These are phyloP conservation scores for Solenopsis invicta DNA, from an alignment of 1,140 invertebrate species.

Conservation along the genomic window DNA sequence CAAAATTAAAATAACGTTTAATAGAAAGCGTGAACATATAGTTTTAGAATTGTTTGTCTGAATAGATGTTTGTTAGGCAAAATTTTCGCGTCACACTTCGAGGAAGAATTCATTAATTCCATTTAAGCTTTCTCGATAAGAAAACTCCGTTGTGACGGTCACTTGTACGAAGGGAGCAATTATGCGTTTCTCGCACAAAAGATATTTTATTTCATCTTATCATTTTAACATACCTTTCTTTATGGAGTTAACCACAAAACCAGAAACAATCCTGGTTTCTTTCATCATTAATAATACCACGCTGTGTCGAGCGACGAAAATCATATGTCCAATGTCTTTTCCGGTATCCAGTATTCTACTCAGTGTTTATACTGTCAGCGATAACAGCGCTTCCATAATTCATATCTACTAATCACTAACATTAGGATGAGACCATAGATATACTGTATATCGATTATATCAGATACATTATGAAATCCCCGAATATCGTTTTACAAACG, in stretches of 20 bases:
- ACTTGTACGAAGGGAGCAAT: not conserved
- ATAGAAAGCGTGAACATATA: not conserved
- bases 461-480: constrained; percentile 12
- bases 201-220: constrained; percentile 32
- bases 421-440: constrained; percentile 57
- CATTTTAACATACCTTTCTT: constrained; percentile 48
- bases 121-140: constrained; percentile 4
- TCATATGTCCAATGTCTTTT: constrained; percentile 56
- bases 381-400: constrained; percentile 76
- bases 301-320: constrained; percentile 14
- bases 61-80: constrained; percentile 4
- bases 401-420: constrained; percentile 76
- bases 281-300: constrained; percentile 46
- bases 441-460: constrained; percentile 55
- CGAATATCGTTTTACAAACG: constrained; percentile 8
- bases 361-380: constrained; percentile 74
- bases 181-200: constrained; percentile 1
- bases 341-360: constrained; percentile 83
- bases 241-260: constrained; percentile 28
- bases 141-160: constrained; percentile 14
- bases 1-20: constrained; percentile 27
- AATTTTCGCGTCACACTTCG: constrained; percentile 26
- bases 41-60: not conserved
- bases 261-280: constrained; percentile 40
- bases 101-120: not conserved